These are phyloP conservation scores for Echinops telfairi DNA, from an alignment of 2,113 vertebrate species.

Conservation along the genomic window DNA sequence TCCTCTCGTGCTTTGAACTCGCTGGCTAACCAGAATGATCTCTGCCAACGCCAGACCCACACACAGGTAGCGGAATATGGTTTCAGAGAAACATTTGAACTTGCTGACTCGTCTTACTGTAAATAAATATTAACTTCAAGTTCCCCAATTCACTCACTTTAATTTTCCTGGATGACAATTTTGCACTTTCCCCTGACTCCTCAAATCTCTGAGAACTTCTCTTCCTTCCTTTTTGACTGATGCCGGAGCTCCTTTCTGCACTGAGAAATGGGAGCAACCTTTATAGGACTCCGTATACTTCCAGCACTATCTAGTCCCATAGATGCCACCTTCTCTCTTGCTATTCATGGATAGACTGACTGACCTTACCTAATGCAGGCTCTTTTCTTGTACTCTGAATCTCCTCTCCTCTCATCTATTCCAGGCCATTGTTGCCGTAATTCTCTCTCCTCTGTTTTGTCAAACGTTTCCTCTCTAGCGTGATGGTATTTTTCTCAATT, in stretches of 20 bases:
- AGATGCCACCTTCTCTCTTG: not conserved
- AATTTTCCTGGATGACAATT: not conserved
- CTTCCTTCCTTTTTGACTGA: not conserved
- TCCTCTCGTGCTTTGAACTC: no score
- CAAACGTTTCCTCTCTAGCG: not conserved
- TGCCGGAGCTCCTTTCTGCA: not conserved
- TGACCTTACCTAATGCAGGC: not conserved
- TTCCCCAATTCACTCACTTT: not conserved
- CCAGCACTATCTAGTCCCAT: not conserved
- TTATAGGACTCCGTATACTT: not conserved
- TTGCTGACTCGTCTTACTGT: conserved; percentile 24
- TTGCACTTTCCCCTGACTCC: conserved; percentile 5
- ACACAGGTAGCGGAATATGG: not conserved
- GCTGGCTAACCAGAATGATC: no score
- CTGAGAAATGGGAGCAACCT: not conserved
- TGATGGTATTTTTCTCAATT: not conserved
- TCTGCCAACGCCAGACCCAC: not conserved
- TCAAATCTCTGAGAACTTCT: not conserved
- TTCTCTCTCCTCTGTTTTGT: not conserved
- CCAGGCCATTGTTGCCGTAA: conserved; percentile 10
- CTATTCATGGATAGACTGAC: no score
- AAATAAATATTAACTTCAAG: conserved; percentile 39
- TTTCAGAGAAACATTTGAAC: conserved; percentile 34
- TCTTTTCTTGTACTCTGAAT: not conserved
- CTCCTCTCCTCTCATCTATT: conserved; percentile 14